Evolutionary conservation across 2,888 invertebrate genomes (phyloP).

Genomic region (Drosophila maculinotata): DNA sequence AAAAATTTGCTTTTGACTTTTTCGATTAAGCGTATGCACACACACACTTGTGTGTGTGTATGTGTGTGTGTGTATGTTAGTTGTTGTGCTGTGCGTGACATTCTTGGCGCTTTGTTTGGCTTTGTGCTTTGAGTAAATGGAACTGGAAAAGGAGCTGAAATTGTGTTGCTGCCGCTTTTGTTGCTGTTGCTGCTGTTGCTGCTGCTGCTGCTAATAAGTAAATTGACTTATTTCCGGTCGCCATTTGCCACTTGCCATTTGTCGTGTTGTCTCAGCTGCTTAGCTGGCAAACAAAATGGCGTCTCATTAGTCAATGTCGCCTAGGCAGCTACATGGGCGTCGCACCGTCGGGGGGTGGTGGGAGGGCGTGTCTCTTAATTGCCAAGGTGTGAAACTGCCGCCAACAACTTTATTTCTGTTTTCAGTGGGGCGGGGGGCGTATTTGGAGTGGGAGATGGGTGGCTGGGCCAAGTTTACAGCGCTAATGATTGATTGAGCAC

Average conservation of each 20-base stretch:
- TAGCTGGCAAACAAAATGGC: conserved; percentile 67
- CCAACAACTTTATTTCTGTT: conserved; percentile 15
- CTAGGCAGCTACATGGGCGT: conserved; percentile 56
- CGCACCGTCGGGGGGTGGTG: neutral
- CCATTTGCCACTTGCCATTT: conserved; percentile 42
- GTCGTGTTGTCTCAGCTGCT: conserved; percentile 68
- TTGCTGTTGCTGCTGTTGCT: conserved; percentile 4
- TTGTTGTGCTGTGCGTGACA: conserved; percentile 62
- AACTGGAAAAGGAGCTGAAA: conserved; percentile 13
- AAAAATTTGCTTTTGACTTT: conserved; percentile 72
- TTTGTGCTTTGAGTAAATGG: conserved; percentile 44
- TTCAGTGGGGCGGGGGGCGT: neutral
- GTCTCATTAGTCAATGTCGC: conserved; percentile 80
- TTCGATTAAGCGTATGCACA: conserved; percentile 69
- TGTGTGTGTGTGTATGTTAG: conserved; percentile 35
- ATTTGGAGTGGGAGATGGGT: no score
- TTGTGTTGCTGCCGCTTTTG: no score
- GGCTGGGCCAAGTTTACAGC: conserved; percentile 51
- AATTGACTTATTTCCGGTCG: conserved; percentile 77
- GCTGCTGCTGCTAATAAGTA: conserved; percentile 67
- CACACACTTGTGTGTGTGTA: conserved; percentile 16
- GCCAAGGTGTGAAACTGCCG: conserved; percentile 73
- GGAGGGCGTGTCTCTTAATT: conserved; percentile 56
- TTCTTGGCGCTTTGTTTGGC: conserved; percentile 60
- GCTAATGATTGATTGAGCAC: conserved; percentile 75